Conservation (phyloP, 2,113 vertebrate species). For the Phylloscopus trochilus region DNA sequence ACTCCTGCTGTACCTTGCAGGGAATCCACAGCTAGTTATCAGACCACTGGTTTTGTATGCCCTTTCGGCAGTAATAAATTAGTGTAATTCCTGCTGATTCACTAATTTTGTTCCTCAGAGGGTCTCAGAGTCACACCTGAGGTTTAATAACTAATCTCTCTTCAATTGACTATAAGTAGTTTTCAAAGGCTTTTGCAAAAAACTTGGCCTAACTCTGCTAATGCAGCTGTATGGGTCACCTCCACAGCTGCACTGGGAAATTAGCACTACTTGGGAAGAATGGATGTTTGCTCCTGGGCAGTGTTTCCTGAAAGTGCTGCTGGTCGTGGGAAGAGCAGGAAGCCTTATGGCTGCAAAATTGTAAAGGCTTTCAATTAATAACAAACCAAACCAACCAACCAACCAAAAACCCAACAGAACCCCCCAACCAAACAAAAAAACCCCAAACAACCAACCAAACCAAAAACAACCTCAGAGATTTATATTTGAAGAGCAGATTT, state of each 20-base stretch:
- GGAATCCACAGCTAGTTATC: not conserved
- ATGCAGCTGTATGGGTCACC: not conserved
- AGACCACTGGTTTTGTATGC: not conserved
- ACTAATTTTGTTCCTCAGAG: not conserved
- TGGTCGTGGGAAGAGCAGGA: not conserved
- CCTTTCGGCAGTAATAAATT: not conserved
- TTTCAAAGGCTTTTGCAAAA: not conserved
- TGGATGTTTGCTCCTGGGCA: accelerated
- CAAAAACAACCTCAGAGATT: not conserved
- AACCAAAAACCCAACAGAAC: not conserved
- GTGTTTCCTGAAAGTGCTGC: not conserved
- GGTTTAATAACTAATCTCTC: not conserved
- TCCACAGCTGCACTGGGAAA: not conserved
- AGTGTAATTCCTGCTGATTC: not conserved
- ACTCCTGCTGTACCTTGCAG: not conserved
- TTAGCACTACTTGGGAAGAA: not conserved
- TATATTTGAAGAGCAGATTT: not conserved
- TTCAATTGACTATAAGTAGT: not conserved
- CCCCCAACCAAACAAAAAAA: not conserved
- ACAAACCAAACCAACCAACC: not conserved
- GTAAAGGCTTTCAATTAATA: not conserved
- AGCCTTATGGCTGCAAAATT: not conserved
- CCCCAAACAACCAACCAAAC: not conserved
- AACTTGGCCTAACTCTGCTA: not conserved
- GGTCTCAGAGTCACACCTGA: not conserved